phyloP scores from a whole-genome alignment of 2,888 invertebrate genomes.

The Eupithecia vulgata region DNA sequence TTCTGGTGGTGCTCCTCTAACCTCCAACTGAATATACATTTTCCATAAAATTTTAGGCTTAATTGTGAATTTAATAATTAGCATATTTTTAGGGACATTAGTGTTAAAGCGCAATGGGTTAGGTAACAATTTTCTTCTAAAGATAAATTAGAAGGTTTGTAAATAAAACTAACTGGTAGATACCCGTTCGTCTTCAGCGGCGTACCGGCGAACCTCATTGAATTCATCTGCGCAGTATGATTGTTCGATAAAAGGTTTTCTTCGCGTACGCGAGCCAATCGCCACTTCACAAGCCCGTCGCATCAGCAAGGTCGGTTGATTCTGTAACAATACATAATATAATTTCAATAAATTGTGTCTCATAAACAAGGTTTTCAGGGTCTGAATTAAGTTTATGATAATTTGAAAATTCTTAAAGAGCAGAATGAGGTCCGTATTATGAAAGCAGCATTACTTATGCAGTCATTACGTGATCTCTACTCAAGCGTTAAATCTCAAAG shows the following conservation, averaged over 20 bases:
- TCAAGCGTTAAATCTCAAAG: too few relatives aligned
- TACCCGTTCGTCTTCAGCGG: conserved; percentile 73
- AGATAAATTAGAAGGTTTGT: conserved; percentile 8
- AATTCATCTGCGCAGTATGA: conserved; percentile 55
- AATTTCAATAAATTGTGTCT: background rate
- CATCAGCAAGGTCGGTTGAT: conserved; percentile 72
- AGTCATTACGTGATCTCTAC: too few relatives aligned
- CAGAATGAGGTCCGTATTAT: too few relatives aligned
- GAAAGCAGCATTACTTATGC: too few relatives aligned
- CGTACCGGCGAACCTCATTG: conserved; percentile 58
- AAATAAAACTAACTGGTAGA: conserved; percentile 49
- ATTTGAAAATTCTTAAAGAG: background rate
- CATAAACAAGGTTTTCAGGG: background rate
- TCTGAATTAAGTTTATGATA: background rate
- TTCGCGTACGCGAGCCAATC: conserved; percentile 60
- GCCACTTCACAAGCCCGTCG: conserved; percentile 75
- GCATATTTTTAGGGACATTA: conserved; percentile 11
- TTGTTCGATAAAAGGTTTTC: conserved; percentile 62
- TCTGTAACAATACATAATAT: conserved; percentile 52
- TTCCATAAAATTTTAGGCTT: conserved; percentile 57
- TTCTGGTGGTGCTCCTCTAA: conserved; percentile 72
- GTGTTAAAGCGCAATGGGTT: background rate
- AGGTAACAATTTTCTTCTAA: background rate
- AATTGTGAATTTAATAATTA: conserved; percentile 45
- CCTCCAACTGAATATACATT: conserved; percentile 68